Conservation (phyloP, 2,113 vertebrate genomes). For the Pelmatolapia mariae region DNA sequence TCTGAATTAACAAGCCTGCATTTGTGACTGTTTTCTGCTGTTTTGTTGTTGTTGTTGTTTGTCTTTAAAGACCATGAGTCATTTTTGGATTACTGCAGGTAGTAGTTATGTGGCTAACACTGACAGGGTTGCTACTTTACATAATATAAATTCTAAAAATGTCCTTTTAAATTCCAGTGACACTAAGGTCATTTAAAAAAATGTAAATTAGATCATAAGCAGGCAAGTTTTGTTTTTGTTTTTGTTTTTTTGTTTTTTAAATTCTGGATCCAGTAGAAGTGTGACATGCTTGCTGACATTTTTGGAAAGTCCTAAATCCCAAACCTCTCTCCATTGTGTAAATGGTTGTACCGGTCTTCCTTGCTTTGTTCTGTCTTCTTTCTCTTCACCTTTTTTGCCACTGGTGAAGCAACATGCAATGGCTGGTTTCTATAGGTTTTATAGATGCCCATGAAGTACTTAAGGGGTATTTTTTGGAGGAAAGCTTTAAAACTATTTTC, state of each 20-base stretch:
- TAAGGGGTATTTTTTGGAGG: background rate
- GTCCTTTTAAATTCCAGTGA: background rate
- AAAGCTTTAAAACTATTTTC: background rate
- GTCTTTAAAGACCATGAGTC: background rate
- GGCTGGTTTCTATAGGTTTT: background rate
- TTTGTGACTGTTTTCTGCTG: background rate
- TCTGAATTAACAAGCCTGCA: background rate
- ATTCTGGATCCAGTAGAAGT: background rate
- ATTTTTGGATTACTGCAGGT: background rate
- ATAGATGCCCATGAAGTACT: background rate
- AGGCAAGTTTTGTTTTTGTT: background rate
- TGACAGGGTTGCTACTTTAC: background rate
- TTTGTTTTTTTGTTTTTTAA: too few species aligned
- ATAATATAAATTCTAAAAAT: background rate
- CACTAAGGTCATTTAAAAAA: background rate
- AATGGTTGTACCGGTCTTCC: background rate
- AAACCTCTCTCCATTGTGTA: background rate
- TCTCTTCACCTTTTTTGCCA: background rate
- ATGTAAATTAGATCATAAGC: accelerated
- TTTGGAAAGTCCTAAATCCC: background rate
- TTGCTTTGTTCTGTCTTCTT: background rate
- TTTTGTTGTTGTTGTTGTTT: background rate
- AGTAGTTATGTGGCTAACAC: background rate
- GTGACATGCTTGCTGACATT: accelerated
- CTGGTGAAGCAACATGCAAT: background rate